Evolutionary conservation across 2,797 vertebrate species (phyloP).

Genomic region (Fistularia tabacaria): DNA sequence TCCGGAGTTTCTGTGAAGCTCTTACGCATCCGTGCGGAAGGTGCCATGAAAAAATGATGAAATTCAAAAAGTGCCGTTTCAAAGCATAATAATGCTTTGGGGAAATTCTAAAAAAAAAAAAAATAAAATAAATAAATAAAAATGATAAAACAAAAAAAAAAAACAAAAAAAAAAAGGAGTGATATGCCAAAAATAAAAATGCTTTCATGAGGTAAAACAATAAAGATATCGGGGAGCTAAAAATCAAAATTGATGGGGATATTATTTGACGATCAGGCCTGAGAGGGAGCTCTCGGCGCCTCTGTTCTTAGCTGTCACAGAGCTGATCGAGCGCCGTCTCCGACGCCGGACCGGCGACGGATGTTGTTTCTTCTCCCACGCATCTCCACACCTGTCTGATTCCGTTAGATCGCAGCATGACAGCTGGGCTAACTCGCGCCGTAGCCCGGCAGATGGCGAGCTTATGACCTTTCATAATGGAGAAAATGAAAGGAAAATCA

Average conservation of each 20-base stretch:
- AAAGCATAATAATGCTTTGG: background rate
- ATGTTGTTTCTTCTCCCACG: background rate
- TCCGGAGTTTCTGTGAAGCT: background rate
- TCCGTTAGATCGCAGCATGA: constrained; percentile 28
- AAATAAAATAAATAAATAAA: background rate
- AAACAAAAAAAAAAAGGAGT: too few relatives aligned
- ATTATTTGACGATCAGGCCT: too few relatives aligned
- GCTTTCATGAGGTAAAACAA: too few relatives aligned
- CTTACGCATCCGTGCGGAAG: background rate
- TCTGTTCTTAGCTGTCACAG: too few relatives aligned
- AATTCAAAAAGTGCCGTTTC: background rate
- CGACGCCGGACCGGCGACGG: too few relatives aligned
- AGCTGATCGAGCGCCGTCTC: too few relatives aligned
- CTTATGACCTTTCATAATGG: constrained; percentile 44
- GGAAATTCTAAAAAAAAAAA: background rate
- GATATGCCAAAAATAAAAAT: too few relatives aligned
- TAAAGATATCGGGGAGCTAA: too few relatives aligned
- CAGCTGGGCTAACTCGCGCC: constrained; percentile 29
- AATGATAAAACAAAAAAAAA: too few relatives aligned
- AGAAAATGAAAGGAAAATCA: constrained; percentile 44
- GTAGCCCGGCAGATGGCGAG: constrained; percentile 46
- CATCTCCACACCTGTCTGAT: constrained; percentile 38
- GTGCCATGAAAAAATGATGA: constrained; percentile 5
- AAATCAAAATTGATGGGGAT: too few relatives aligned
- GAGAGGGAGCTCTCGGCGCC: too few relatives aligned